Evolutionary conservation across 2,113 vertebrate species (phyloP), one percentile per base, ranked within the genome.

Genomic region (Brachionichthys hirsutus): DNA sequence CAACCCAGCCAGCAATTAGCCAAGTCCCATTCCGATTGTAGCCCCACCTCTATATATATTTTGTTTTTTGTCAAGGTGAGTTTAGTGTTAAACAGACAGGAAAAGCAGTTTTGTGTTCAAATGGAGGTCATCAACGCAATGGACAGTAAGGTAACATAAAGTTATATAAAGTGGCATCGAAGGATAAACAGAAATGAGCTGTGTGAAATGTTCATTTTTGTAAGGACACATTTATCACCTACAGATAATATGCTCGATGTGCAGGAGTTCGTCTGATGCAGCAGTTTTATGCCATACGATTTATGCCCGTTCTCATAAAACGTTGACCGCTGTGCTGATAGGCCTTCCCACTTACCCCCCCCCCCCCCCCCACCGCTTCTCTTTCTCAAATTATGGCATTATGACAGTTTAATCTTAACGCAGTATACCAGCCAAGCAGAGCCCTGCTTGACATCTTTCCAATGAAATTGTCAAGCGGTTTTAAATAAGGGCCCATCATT

Each of bases 11-110:
- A 68, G 61, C 54, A 56, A 80, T 78, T 78, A 58, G 58, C 55
- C 42, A 69, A 16, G 70, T 43, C 35, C 46, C 50, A 74, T 70
- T 78, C 73, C 86, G 84, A 89, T 90, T 89, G 83, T 57, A 59
- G 35, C 9, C 38, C 56, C 14, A 22, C 5, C 1, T 43, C 35
- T n/a, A n/a, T n/a, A n/a, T n/a, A n/a, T n/a, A n/a, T n/a, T n/a
- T n/a, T n/a, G n/a, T n/a, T 56, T 34, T 35, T 41, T 15, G 18
- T 20, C 18, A 46, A 15, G 16, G 55, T 55, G 24, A 15, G 40
- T 12, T 42, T 42, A 6, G 22, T 12, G 53, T 58, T 22, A 34
- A 43, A 52, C 1, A 1, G 9, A 57, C 18, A 38, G 6, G 42
- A 55, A 46, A n/a, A 2, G 7, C 0, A 11, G 18, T 12, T 70